Evolutionary conservation across 2,888 invertebrate genomes (phyloP).

Genomic region (Catocala fraxini): DNA sequence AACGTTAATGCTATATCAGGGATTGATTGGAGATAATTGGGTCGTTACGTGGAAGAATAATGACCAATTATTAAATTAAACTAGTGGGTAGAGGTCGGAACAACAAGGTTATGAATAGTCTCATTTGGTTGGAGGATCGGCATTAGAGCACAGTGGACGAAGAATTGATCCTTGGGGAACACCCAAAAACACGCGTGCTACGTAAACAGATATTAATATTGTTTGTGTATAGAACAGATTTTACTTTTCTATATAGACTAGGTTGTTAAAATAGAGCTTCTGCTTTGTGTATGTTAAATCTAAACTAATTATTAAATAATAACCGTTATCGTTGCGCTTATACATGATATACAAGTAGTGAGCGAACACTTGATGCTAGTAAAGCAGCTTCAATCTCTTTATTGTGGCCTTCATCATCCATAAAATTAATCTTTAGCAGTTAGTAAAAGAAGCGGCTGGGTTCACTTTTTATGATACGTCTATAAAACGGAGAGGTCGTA

Average conservation of each 20-base stretch:
- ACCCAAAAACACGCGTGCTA: conserved; percentile 16
- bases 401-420: conserved; percentile 64
- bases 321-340: neutral
- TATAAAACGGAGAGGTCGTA: conserved; percentile 79
- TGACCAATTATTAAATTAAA: conserved; percentile 83
- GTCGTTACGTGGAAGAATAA: conserved; percentile 78
- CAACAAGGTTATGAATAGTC: conserved; percentile 63
- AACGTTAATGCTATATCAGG: conserved; percentile 74
- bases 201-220: no score
- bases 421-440: conserved; percentile 71
- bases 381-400: conserved; percentile 61
- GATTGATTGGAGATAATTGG: conserved; percentile 84
- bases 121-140: conserved; percentile 60
- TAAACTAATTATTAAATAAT: no score
- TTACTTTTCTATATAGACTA: no score
- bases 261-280: no score
- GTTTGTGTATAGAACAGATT: neutral
- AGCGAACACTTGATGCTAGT: conserved; percentile 35
- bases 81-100: conserved; percentile 66
- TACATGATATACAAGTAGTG: conserved; percentile 13
- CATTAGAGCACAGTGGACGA: conserved; percentile 44
- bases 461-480: conserved; percentile 74
- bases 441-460: conserved; percentile 75
- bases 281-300: no score
- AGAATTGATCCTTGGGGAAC: conserved; percentile 56